These are phyloP conservation scores for Drosophila pseudotakahashii DNA, from an alignment of 2,888 invertebrate species.

Conservation along the genomic window DNA sequence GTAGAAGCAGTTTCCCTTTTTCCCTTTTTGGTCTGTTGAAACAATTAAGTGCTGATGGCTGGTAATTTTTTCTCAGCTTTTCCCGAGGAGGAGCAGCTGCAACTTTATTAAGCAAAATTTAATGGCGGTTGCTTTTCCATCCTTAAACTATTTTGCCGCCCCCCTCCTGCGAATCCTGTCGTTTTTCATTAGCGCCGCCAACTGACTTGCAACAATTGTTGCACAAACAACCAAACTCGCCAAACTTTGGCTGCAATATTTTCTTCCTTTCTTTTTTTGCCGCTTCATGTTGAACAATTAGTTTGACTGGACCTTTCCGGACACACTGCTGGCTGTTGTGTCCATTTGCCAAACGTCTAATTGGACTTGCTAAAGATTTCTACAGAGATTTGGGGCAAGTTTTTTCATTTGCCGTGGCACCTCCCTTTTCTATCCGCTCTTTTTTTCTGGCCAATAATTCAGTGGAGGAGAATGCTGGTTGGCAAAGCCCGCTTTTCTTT, in stretches of 20 bases:
- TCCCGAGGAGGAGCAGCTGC: conserved; percentile 61
- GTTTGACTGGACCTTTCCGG: conserved; percentile 52
- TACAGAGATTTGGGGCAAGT: conserved; percentile 69
- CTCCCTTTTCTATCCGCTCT: not conserved
- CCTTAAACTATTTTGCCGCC: conserved; percentile 4
- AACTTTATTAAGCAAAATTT: conserved; percentile 81
- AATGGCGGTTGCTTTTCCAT: conserved; percentile 54
- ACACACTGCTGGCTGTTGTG: conserved; percentile 40
- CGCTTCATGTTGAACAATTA: conserved; percentile 77
- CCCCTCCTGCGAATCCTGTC: conserved; percentile 56
- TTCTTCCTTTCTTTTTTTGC: conserved; percentile 61
- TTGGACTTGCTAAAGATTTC: conserved; percentile 79
- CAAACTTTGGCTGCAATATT: conserved; percentile 68
- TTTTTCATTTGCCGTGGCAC: conserved; percentile 35
- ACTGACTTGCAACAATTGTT: conserved; percentile 81
- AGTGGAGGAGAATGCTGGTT: conserved; percentile 5
- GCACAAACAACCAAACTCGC: conserved; percentile 53
- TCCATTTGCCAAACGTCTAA: conserved; percentile 78
- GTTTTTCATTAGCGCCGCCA: conserved; percentile 75
- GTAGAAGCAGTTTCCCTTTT: conserved; percentile 1
- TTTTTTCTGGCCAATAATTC: conserved; percentile 53
- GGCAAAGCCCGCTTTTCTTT: not conserved
- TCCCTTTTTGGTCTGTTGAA: conserved; percentile 48
- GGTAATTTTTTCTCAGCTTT: conserved; percentile 62
- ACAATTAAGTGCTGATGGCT: conserved; percentile 83